phyloP scores from a whole-genome alignment of 2,113 vertebrate species.

The Fregata magnificens region DNA sequence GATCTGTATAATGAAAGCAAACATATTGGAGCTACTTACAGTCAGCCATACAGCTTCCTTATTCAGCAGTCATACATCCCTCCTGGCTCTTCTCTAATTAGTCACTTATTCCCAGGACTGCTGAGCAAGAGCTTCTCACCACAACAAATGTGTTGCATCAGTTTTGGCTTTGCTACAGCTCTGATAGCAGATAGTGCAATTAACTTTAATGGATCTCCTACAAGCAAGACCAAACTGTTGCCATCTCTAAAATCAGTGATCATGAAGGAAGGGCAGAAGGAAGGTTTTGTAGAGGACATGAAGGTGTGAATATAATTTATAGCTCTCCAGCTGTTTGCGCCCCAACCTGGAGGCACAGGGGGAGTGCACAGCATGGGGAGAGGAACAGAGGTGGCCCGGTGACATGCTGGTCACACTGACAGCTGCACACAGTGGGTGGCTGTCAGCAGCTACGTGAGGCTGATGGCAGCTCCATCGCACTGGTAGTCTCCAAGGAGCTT shows the following conservation, averaged over 20 bases:
- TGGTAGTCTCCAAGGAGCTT: not conserved
- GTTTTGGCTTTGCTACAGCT: not conserved
- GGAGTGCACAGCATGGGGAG: not conserved
- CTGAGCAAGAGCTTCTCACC: not conserved
- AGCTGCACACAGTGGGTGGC: not conserved
- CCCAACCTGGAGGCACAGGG: not conserved
- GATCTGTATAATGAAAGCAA: not conserved
- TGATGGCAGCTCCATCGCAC: not conserved
- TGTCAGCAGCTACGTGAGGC: not conserved
- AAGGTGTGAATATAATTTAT: not conserved
- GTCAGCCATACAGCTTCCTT: not conserved
- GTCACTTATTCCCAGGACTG: slow-evolving; percentile 1
- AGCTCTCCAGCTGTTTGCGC: not conserved
- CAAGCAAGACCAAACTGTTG: not conserved
- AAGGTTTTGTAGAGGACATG: not conserved
- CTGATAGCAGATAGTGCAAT: not conserved
- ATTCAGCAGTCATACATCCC: not conserved
- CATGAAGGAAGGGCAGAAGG: not conserved
- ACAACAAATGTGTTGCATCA: not conserved
- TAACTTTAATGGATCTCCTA: not conserved
- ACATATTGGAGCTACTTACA: not conserved
- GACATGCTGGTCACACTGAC: not conserved
- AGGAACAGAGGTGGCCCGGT: not conserved
- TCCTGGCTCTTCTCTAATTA: slow-evolving; percentile 19
- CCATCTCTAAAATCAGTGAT: not conserved